Evolutionary conservation across 2,888 invertebrate genomes (phyloP).

Genomic region (Odontothrips loti): DNA sequence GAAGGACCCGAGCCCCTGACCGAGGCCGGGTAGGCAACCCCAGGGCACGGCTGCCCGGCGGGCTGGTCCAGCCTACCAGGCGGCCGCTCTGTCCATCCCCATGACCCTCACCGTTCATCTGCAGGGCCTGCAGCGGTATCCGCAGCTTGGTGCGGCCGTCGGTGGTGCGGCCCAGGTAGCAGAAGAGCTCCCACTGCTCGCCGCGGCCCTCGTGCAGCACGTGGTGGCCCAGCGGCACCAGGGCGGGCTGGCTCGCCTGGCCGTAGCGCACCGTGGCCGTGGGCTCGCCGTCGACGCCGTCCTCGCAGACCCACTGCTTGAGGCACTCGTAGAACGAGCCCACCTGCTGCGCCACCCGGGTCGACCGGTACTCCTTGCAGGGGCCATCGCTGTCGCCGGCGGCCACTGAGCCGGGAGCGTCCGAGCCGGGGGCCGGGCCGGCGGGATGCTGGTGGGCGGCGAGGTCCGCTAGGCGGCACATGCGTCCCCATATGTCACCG

Average conservation of each 20-base stretch:
- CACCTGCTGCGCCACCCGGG: neutral
- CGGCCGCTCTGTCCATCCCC: too few species aligned
- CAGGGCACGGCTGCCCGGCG: too few species aligned
- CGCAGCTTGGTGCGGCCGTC: slow-evolving; percentile 19
- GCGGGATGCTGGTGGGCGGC: slow-evolving; percentile 29
- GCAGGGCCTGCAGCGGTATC: slow-evolving; percentile 1
- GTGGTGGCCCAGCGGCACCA: neutral
- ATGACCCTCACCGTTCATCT: neutral
- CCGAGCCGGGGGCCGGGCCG: slow-evolving; percentile 34
- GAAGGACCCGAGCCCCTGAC: neutral
- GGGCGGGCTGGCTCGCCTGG: neutral
- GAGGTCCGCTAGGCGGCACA: slow-evolving; percentile 28
- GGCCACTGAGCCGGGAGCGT: slow-evolving; percentile 31
- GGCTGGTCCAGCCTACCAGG: too few species aligned
- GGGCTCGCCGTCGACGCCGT: slow-evolving; percentile 17
- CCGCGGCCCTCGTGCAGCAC: slow-evolving; percentile 11
- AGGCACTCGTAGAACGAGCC: slow-evolving; percentile 18
- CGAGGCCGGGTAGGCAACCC: neutral
- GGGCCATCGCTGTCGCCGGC: slow-evolving; percentile 25
- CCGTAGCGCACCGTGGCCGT: slow-evolving; percentile 14
- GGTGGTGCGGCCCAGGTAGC: slow-evolving; percentile 8
- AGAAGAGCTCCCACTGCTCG: slow-evolving; percentile 20
- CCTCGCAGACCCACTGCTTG: slow-evolving; percentile 23
- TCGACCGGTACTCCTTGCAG: slow-evolving; percentile 28
- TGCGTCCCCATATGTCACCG: slow-evolving; percentile 29